Base-by-base conservation (phyloP, 2,888 invertebrate species). In the Dolomedes plantarius region DNA sequence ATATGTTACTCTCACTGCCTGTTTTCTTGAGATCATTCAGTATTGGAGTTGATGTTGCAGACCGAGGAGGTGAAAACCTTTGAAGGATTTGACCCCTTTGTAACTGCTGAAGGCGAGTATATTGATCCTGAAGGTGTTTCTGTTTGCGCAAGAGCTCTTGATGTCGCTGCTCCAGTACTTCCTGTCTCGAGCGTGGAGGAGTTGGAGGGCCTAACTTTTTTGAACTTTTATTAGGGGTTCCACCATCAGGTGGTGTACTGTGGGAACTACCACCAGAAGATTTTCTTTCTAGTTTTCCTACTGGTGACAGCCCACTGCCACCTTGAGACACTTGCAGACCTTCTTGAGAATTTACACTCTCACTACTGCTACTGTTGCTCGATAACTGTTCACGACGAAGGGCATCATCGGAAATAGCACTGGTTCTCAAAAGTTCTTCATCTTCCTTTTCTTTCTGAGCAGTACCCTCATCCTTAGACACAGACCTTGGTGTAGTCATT, bases 101-200 rank as follows among this genome's bases (percentile, higher is more conserved):
- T 88, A 97, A 93, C 92, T 96, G 95, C 91, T 97, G 97, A 85
- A 97, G 92, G 28, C 97, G 94, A 23, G 96, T 95, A 91, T 97
- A 97, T 91, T 97, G 97, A 90, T 97, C 97, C 91, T 97, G 97
- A 27, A 97, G 92, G 23, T 96, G 95, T 89, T 95, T 95, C 91
- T 97, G 97, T 90, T 97, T 97, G 89, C 95, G 94, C 16, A 97
- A 92, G 29, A 97, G 92, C 90, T 97, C 97, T 91, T 96, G 96
- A 90, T 97, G 97, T 3, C 97, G 94, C 90, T 95, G 95, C 90
- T 97, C 97, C 74, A 97, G 93, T 23, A 90, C 89, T 82, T 91
- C 91, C 87, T 91, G 91, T 23, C 90, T 86, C 46, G 89, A 89
- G 29, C 89, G 87, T 3, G 89, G 88, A 71, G 87, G 86, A 62